Base-by-base conservation (phyloP, 2,888 invertebrate species). In the Acleris literana region DNA sequence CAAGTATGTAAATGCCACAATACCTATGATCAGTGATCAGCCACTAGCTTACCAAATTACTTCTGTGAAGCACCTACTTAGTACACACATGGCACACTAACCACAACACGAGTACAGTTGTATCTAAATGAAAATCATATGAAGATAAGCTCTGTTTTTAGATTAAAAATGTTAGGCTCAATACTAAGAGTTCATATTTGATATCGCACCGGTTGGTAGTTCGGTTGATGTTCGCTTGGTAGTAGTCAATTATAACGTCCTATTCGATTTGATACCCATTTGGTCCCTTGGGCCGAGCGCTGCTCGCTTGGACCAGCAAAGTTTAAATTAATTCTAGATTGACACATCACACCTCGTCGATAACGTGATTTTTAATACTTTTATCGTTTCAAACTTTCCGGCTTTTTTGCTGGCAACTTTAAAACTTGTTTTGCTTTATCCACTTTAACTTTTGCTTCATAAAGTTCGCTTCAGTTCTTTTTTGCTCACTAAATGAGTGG, bases 251-350 rank as follows among this genome's bases (percentile, higher is more conserved):
- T 89, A 90, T 90, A 87, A 88, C 86, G 84, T 86, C 86, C 87
- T 89, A 88, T 90, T 88, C 84, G 89, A 90, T 91, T 88, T 89
- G 88, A 88, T 87, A 84, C 80, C 85, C 80, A 85, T 82, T 84
- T 77, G 77, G 83, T 89, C 90, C 87, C 87, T 81, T 75, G 86
- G 85, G 90, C 75, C 75, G 74, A 75, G 75, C 82, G 80, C 78
- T 87, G 86, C 81, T 88, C 86, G 85, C 84, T 88, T 89, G 86
- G 84, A 79, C 82, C 81, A 83, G 85, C 83, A 85, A 90, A 90
- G 87, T 90, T 91, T 90, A 89, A 91, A 91, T 91, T 88, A 90
- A 90, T 90, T 90, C 85, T 81, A 83, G 82, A 88, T 90, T 89
- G 90, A 88, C 87, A 89, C 84, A 87, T 86, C 84, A 84, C 78